These are phyloP conservation scores for Phrynocephalus guinanensis DNA, from an alignment of 2,797 vertebrate genomes.

Conservation along the genomic window DNA sequence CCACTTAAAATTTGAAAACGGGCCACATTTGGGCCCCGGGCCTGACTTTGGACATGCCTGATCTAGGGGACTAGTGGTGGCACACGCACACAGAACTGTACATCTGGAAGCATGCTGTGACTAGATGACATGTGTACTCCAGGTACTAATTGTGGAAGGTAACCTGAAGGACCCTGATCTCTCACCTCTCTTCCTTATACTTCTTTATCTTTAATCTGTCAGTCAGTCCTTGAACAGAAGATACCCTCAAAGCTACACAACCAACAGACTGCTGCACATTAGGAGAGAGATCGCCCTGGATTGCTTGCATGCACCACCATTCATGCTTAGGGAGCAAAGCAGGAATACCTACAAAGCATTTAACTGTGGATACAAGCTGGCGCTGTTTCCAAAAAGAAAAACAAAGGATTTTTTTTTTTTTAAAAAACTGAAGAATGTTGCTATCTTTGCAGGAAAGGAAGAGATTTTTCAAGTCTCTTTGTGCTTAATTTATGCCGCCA, in stretches of 20 bases:
- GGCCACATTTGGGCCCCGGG: too few relatives aligned
- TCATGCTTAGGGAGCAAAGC: background rate
- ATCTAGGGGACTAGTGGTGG: background rate
- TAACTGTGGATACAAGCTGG: background rate
- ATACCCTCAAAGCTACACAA: background rate
- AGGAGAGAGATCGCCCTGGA: background rate
- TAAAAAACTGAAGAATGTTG: conserved; percentile 38
- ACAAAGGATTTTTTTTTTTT: conserved; percentile 18
- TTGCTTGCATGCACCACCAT: background rate
- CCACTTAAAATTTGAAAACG: too few relatives aligned
- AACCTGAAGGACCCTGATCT: background rate
- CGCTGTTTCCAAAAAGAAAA: conserved; percentile 4
- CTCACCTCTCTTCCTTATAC: background rate
- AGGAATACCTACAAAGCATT: conserved; percentile 4
- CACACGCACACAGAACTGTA: background rate
- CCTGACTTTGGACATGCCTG: too few relatives aligned
- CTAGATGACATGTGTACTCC: background rate
- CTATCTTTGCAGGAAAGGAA: conserved; percentile 36
- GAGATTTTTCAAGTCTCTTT: conserved; percentile 30
- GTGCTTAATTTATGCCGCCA: conserved; percentile 31
- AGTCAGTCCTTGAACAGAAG: background rate
- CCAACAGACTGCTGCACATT: background rate
- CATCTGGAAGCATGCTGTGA: background rate
- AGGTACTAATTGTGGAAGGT: background rate
- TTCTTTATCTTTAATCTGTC: background rate